A percentile compares a stretch with the other conserved stretches of the same genome.
These are phyloP conservation scores for Sciaenops ocellatus DNA, from an alignment of 2,797 vertebrate genomes.

Conservation along the genomic window DNA sequence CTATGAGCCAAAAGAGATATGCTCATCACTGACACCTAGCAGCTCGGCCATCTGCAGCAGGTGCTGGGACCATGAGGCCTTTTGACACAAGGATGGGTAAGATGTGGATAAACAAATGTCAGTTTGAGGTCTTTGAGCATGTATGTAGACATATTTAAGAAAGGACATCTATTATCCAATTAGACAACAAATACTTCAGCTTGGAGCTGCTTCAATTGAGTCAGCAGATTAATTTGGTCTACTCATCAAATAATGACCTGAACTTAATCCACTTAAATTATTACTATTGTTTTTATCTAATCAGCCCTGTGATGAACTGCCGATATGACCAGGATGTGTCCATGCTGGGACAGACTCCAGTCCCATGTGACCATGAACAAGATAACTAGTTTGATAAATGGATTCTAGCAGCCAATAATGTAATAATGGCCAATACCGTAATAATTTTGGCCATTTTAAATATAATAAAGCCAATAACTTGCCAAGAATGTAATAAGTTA, in stretches of 20 bases:
- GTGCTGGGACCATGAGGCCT: conserved; percentile 62
- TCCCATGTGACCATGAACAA: not conserved
- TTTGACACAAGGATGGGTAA: conserved; percentile 62
- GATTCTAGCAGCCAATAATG: not conserved
- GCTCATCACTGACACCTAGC: conserved; percentile 81
- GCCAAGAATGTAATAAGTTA: no score
- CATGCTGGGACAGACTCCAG: not conserved
- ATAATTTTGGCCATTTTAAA: no score
- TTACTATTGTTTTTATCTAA: not conserved
- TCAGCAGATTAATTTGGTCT: not conserved
- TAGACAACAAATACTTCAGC: not conserved
- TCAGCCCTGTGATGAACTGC: not conserved
- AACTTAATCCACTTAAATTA: not conserved
- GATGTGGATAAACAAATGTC: conserved; percentile 61
- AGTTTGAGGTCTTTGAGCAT: conserved; percentile 28
- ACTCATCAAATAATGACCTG: not conserved
- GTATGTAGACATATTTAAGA: not conserved
- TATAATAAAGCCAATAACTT: no score
- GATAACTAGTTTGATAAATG: conserved; percentile 12
- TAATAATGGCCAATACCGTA: no score
- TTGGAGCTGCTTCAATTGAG: not conserved
- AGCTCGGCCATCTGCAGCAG: conserved; percentile 84
- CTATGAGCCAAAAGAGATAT: conserved; percentile 80
- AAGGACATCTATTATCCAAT: not conserved
- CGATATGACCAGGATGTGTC: no score